These are phyloP conservation scores for Himalopsyche japonica DNA, from an alignment of 2,888 invertebrate genomes.

Conservation along the genomic window DNA sequence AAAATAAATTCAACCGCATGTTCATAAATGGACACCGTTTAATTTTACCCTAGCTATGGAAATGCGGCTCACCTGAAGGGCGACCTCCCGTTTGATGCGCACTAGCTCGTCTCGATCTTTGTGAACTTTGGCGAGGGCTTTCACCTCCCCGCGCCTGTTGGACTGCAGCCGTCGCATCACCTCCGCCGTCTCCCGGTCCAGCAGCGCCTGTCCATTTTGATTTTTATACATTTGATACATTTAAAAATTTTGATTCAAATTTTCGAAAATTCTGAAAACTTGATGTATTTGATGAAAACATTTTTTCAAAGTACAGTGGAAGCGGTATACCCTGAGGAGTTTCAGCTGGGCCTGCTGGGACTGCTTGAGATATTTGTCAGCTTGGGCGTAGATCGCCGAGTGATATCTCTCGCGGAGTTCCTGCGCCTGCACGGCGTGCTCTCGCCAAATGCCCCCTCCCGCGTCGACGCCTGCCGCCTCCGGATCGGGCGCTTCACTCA, in stretches of 20 bases:
- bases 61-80: constrained; percentile 21
- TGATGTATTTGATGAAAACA: too few relatives aligned
- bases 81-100: constrained; percentile 83
- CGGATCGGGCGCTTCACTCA: constrained; percentile 55
- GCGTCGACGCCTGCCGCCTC: constrained; percentile 41
- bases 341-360: constrained; percentile 84
- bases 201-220: constrained; percentile 57
- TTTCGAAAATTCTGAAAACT: too few relatives aligned
- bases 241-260: too few relatives aligned
- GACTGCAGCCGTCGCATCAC: constrained; percentile 81
- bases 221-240: too few relatives aligned
- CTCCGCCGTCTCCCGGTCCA: constrained; percentile 73
- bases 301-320: neutral
- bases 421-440: constrained; percentile 71
- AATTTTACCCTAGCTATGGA: neutral
- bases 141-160: constrained; percentile 85
- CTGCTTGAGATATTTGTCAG: constrained; percentile 78
- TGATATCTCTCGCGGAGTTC: constrained; percentile 84
- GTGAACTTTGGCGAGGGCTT: constrained; percentile 82
- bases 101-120: constrained; percentile 89
- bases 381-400: constrained; percentile 72
- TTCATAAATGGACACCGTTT: neutral
- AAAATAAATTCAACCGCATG: neutral
- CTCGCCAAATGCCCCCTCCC: constrained; percentile 53
- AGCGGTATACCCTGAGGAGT: constrained; percentile 62